Percentiles rank a stretch among this genome's conserved stretches.
Conservation (phyloP, 2,888 invertebrate species). For the Acanthosoma haemorrhoidale region DNA sequence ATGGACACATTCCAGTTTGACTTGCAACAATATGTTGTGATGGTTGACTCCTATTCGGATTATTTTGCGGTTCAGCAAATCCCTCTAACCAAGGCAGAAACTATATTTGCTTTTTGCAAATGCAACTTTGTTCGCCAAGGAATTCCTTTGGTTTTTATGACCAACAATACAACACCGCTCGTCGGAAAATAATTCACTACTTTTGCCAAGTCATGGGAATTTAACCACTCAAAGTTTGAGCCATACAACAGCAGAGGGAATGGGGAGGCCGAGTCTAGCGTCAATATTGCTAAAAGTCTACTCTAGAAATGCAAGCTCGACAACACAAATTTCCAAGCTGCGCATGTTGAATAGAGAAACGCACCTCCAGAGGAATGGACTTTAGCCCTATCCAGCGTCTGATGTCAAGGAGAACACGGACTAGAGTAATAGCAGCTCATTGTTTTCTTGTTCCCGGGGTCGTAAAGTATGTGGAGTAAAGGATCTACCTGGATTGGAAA, state of each 20-base stretch:
- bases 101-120: background rate
- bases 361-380: background rate
- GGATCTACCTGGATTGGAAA: too few relatives aligned
- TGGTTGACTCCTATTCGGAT: constrained; percentile 5
- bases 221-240: constrained; percentile 39
- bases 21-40: background rate
- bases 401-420: constrained; percentile 14
- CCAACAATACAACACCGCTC: constrained; percentile 13
- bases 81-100: background rate
- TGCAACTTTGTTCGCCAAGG: constrained; percentile 23
- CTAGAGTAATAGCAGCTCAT: background rate
- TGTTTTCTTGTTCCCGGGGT: background rate
- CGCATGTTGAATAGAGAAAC: constrained; percentile 18
- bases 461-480: background rate
- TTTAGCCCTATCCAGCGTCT: constrained; percentile 1
- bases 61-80: constrained; percentile 17
- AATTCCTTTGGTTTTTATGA: constrained; percentile 14
- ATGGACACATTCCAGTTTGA: constrained; percentile 3
- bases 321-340: constrained; percentile 34
- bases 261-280: constrained; percentile 41
- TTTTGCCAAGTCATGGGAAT: constrained; percentile 39
- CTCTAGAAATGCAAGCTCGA: too few relatives aligned
- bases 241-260: constrained; percentile 39
- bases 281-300: constrained; percentile 40
- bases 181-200: background rate